Evolutionary conservation across 2,888 invertebrate genomes (phyloP).

Genomic region (Dynastes grantii): DNA sequence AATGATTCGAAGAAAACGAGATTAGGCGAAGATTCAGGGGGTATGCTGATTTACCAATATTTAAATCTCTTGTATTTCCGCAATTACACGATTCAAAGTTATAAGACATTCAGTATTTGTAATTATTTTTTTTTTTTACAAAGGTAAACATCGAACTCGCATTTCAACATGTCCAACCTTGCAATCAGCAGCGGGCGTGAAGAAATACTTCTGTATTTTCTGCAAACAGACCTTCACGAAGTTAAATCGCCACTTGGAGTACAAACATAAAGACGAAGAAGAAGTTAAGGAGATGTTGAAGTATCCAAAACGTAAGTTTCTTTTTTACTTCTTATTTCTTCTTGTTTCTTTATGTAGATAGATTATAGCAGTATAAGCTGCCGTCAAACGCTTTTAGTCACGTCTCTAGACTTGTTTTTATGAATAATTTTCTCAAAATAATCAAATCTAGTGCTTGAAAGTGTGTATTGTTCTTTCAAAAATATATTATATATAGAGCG

Average conservation of each 20-base stretch:
- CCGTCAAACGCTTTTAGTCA: too few relatives aligned
- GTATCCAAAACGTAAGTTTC: slow-evolving; percentile 29
- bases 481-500: too few relatives aligned
- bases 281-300: slow-evolving; percentile 29
- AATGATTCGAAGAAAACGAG: not conserved
- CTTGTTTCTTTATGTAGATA: not conserved
- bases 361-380: too few relatives aligned
- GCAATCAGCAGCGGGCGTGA: slow-evolving; percentile 22
- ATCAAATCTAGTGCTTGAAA: too few relatives aligned
- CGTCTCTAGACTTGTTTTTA: too few relatives aligned
- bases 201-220: slow-evolving; percentile 40
- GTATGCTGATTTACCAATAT: not conserved
- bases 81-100: not conserved
- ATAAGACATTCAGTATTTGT: too few relatives aligned
- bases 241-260: slow-evolving; percentile 32
- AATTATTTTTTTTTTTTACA: not conserved
- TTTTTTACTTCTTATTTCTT: too few relatives aligned
- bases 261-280: slow-evolving; percentile 21
- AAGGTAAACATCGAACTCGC: slow-evolving; percentile 8
- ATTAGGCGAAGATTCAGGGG: not conserved
- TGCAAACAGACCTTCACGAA: slow-evolving; percentile 38
- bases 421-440: too few relatives aligned
- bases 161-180: slow-evolving; percentile 11
- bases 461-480: too few relatives aligned
- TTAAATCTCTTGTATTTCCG: not conserved